Conservation (phyloP, 2,113 vertebrate genomes). For the Helogale parvula region DNA sequence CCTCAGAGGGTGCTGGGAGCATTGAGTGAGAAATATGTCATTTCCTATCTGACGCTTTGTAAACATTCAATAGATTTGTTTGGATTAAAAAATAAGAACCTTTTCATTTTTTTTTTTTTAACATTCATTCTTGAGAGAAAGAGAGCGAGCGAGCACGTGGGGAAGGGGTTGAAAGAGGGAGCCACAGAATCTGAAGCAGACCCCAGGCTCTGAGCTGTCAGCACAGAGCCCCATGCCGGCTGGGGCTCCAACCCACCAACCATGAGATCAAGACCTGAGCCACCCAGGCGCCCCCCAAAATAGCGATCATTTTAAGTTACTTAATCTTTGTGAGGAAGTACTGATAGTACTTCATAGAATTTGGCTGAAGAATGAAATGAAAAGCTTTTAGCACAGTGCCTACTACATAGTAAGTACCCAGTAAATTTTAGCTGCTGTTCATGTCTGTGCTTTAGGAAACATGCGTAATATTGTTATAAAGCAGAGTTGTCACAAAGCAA, state of each 20-base stretch:
- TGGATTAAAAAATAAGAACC: neutral
- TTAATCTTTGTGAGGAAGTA: neutral
- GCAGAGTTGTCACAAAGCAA: neutral
- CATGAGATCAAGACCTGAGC: too few species aligned
- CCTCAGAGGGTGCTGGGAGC: neutral
- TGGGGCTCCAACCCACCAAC: too few species aligned
- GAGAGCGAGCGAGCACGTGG: too few species aligned
- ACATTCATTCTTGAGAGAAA: too few species aligned
- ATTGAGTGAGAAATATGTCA: neutral
- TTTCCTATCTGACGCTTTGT: neutral
- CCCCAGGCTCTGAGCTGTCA: too few species aligned
- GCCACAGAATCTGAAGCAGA: too few species aligned
- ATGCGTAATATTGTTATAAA: neutral
- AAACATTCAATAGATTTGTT: neutral
- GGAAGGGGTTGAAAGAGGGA: too few species aligned
- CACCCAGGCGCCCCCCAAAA: too few species aligned
- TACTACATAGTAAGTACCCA: neutral
- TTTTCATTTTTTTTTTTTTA: too few species aligned
- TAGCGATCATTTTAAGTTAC: neutral
- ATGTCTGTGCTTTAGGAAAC: neutral
- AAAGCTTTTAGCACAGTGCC: neutral
- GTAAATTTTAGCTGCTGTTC: neutral
- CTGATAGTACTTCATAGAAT: neutral
- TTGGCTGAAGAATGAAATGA: neutral
- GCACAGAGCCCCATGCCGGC: too few species aligned